Percentiles rank a stretch among this genome's conserved stretches.
phyloP scores from a whole-genome alignment of 2,888 invertebrate species.

The Tubulanus polymorphus region DNA sequence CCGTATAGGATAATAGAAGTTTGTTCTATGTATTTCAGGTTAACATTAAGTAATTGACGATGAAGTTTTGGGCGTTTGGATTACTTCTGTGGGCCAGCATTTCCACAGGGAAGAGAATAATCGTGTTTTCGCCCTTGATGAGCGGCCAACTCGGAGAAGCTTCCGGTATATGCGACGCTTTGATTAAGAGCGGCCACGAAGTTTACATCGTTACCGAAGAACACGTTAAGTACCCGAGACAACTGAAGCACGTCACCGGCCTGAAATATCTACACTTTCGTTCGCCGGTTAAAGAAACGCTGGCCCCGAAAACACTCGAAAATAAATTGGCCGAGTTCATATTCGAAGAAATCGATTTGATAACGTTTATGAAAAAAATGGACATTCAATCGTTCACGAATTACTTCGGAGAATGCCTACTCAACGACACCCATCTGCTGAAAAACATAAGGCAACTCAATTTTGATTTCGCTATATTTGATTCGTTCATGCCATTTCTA shows the following conservation, averaged over 20 bases:
- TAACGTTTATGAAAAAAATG: neutral
- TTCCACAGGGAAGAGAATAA: too few relatives aligned
- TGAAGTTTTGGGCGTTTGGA: too few relatives aligned
- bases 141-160: slow-evolving; percentile 8
- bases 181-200: slow-evolving; percentile 10
- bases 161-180: slow-evolving; percentile 4
- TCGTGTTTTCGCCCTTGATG: too few relatives aligned
- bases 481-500: slow-evolving; percentile 4
- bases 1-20: too few relatives aligned
- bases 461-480: slow-evolving; percentile 18
- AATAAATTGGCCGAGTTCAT: too few relatives aligned
- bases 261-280: neutral
- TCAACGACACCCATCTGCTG: slow-evolving; percentile 4
- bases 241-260: neutral
- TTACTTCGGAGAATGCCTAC: slow-evolving; percentile 8
- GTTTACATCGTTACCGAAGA: slow-evolving; percentile 7
- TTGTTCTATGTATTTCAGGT: too few relatives aligned
- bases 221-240: neutral
- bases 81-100: too few relatives aligned
- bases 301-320: neutral
- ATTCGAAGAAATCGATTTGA: slow-evolving; percentile 14
- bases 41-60: too few relatives aligned
- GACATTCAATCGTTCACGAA: neutral
- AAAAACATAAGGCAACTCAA: slow-evolving; percentile 1
- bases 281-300: neutral